A percentile compares a stretch with the other conserved stretches of the same genome.
These are phyloP conservation scores for Drosophila affinis DNA, from an alignment of 2,888 invertebrate genomes.

Conservation along the genomic window DNA sequence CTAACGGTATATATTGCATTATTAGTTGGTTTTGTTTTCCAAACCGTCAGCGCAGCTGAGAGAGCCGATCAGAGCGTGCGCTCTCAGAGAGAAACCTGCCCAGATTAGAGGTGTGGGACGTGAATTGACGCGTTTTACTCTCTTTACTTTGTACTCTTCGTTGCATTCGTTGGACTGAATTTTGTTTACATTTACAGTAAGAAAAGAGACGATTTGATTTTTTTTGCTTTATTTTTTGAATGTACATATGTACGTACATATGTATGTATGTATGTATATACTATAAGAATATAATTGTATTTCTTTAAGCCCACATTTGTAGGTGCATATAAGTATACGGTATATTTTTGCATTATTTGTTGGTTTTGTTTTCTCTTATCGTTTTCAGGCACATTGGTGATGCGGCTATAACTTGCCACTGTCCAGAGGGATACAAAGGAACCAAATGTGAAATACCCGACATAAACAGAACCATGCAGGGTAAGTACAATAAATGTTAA, in stretches of 20 bases:
- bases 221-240: background rate
- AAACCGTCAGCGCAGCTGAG: too few relatives aligned
- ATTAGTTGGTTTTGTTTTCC: too few relatives aligned
- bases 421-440: slow-evolving; percentile 88
- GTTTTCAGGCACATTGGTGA: slow-evolving; percentile 89
- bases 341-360: background rate
- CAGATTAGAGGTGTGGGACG: too few relatives aligned
- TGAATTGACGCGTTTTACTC: too few relatives aligned
- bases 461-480: slow-evolving; percentile 80
- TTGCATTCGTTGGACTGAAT: background rate
- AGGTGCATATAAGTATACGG: too few relatives aligned
- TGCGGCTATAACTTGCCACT: slow-evolving; percentile 90
- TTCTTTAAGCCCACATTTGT: background rate
- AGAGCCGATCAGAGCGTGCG: too few relatives aligned
- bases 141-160: background rate
- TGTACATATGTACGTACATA: background rate
- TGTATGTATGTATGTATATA: background rate
- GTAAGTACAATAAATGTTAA: slow-evolving; percentile 74
- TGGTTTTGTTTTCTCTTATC: slow-evolving; percentile 10
- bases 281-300: background rate
- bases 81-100: too few relatives aligned
- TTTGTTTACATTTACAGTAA: background rate
- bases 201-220: background rate
- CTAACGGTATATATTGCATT: too few relatives aligned
- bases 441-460: slow-evolving; percentile 88